Base-by-base conservation (phyloP, 2,113 vertebrate genomes). In the Indri indri region DNA sequence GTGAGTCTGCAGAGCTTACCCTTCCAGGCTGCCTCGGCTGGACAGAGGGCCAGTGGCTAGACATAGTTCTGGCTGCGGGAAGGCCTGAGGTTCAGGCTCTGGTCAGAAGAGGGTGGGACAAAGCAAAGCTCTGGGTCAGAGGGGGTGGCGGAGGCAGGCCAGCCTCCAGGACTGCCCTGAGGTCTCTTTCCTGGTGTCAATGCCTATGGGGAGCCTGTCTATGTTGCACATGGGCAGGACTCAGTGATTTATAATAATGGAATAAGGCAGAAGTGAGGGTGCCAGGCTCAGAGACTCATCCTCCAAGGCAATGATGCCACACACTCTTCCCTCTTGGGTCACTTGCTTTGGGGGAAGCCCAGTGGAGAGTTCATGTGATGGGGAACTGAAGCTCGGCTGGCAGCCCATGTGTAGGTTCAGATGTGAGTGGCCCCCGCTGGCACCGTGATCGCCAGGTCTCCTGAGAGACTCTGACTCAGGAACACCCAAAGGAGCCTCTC, bases 61-160 rank as follows among this genome's bases (percentile, higher is more conserved):
- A 17, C 1, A 2, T 4, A 11, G 18, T 37, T 37, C 10, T 8
- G 45, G 37, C 22, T 42, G 61, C 34, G 2, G 42, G 50, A 47
- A 59, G 40, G 4, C 37, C 27, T 81, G 50, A 37, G 52, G 8
- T 8, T 5, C 30, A 63, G 32, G 0, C 3, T 70, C 42, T 22
- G 6, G 30, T 9, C 3, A 13, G 54, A 2, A 1, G 14, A 25
- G 6, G 10, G 7, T 0, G 0, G 71, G 73, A 70, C 6, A 8
- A 8, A 50, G 10, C 12, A 27, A 34, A 70, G 30, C 18, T 3
- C 70, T 84, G 17, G 4, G 8, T 16, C 3, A 3, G 27, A 32
- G 14, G 5, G 32, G 14, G 11, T 63, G 12, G 12, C 7, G 88
- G 57, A 63, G 20, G 20, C 23, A 37, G 30, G 27, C 34, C 1